Base-by-base conservation (phyloP, 2,888 invertebrate species). In the Lysandra coridon region DNA sequence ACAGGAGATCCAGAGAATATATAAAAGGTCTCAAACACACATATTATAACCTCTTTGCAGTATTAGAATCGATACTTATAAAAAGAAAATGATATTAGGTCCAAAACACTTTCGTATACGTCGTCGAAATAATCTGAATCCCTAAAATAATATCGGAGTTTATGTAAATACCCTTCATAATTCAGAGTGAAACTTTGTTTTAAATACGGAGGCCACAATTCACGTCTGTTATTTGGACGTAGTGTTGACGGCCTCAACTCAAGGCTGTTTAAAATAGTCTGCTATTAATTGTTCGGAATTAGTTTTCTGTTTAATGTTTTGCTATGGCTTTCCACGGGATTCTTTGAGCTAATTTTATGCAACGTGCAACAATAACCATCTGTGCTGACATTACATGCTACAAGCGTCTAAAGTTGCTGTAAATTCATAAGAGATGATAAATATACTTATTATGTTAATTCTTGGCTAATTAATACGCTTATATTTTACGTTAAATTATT, bases 211-310 rank as follows among this genome's bases (percentile, higher is more conserved):
- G 80, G 79, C 81, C 80, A 82, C 82, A 84, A 83, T 83, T 80
- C 79, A 81, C 82, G 44, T 79, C 78, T 49, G 80, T 82, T 82
- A 83, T 82, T 83, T 82, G 80, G 79, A 80, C 81, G 80, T 76
- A 62, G 77, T 82, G 80, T 81, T 85, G 84, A 83, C 82, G 83
- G 80, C 80, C 80, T 83, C 83, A 86, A 69, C 84, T 87, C 91
- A 92, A 91, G 91, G 92, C 86, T 90, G 85, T 89, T 88, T 91
- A 90, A 89, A 90, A 91, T 90, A 84, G 86, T 86, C 86, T 81
- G 78, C 81, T 85, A 86, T 88, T 85, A 84, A 84, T 86, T 85
- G 82, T 84, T 80, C 80, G 80, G 81, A 84, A 85, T 84, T 83
- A 83, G 82, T 83, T 84, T 84, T 84, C 84, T 85, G 83, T 85